Base-by-base conservation (phyloP, 2,113 vertebrate species). In the Lontra canadensis region DNA sequence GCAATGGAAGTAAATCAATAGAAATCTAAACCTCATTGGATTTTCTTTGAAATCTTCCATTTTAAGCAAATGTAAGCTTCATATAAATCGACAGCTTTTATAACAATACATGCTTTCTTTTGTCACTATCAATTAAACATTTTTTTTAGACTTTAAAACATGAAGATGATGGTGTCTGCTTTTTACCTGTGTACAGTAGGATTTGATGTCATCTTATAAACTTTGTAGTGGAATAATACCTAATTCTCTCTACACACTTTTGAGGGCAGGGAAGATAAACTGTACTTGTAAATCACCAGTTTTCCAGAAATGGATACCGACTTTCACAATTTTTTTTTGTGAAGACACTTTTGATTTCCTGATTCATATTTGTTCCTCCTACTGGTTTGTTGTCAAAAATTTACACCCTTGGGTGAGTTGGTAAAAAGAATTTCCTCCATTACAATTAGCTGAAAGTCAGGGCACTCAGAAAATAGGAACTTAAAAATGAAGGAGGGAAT, bases 101-200 rank as follows among this genome's bases (percentile, higher is more conserved):
- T 78, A 61, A 44, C 25, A 78, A 78, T 10, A 85, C 61, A 83
- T 8, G 23, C 69, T 78, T 92, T 88, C 4, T 29, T 76, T 88
- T 88, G 52, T 69, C 49, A 47, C n/a, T 52, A 44, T 85, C n/a
- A 73, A 20, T 89, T 93, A 36, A 73, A 88, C 95, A 36, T 52
- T 17, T 69, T 69, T 85, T 84, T 93, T 89, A 47, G 42, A 89
- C 25, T 95, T 85, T 88, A 93, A 80, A 84, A 73, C 29, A 78
- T 34, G 59, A 69, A 67, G 23, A 44, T 44, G 21, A 71, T 36
- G 31, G 11, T 55, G 26, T 79, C n/a, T 44, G 4, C 36, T 34
- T 65, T 81, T 85, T 85, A 73, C 61, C 42, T 86, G 6, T 76
- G 34, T 85, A 39, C 44, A 74, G 18, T 94, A 86, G 29, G 47